Percentiles rank a stretch among this genome's conserved stretches.
Conservation (phyloP, 2,797 vertebrate species). For the Micrastur ruficollis region DNA sequence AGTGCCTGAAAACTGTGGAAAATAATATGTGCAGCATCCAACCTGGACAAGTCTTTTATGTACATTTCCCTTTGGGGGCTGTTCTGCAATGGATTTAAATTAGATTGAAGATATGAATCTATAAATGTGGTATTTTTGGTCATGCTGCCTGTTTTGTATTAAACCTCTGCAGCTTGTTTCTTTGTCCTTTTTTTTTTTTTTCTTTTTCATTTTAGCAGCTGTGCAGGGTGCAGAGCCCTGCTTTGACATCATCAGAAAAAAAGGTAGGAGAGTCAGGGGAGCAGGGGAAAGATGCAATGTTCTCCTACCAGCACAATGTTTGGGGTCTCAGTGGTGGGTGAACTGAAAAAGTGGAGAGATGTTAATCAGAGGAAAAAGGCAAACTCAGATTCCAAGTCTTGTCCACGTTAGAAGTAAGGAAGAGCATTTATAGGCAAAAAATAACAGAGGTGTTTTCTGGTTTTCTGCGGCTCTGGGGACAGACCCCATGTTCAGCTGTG, state of each 20-base stretch:
- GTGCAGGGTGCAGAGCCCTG: neutral
- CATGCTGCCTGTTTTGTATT: constrained; percentile 22
- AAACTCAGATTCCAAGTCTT: neutral
- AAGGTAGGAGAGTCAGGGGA: neutral
- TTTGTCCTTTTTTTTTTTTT: neutral
- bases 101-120: constrained; percentile 7
- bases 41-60: neutral
- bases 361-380: neutral
- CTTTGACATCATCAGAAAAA: neutral
- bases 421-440: neutral
- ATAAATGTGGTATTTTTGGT: constrained; percentile 7
- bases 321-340: neutral
- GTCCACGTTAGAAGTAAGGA: neutral
- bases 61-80: neutral
- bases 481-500: neutral
- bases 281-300: neutral
- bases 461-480: neutral
- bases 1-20: neutral
- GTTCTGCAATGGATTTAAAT: neutral
- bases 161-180: neutral
- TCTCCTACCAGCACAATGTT: neutral
- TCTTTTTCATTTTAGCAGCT: neutral
- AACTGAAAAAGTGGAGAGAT: neutral
- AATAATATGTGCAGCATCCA: neutral
- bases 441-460: neutral